Evolutionary conservation across 1,140 invertebrate species (phyloP), one percentile per base, ranked within the genome.

Genomic region (Neotoxoptera formosana): DNA sequence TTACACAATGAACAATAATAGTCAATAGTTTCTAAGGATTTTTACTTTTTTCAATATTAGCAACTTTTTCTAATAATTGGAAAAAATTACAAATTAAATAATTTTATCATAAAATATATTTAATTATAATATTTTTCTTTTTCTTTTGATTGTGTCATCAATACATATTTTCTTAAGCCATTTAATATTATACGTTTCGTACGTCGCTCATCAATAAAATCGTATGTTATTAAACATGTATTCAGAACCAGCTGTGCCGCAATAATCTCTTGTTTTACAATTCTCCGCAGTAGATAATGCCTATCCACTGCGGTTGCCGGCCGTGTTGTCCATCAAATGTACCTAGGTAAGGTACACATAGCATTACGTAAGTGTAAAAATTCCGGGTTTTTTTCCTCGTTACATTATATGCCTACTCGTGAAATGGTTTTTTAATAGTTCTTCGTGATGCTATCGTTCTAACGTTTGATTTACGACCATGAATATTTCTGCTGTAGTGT

Each of bases 241-340:
- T 17, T 17, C 41, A 23, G 21, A 36, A 36, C n/a, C n/a, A 17
- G 14, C 34, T 41, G 14, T 20, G 30, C 56, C n/a, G 90, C 41
- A 76, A 91, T 91, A 76, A 91, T 91, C 90, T 91, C 25, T 30
- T 7, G 90, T 91, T 76, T 47, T 76, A 91, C 90, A 76, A 91
- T 60, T 91, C 41, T 60, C 25, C 9, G 3, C 23, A 41, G 25
- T 36, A 21, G 41, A 47, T 76, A 48, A 53, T n/a, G n/a, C n/a
- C n/a, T n/a, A n/a, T n/a, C n/a, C n/a, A n/a, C n/a, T n/a, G n/a
- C n/a, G n/a, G n/a, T n/a, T n/a, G n/a, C n/a, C 30, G 45, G 41
- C n/a, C 20, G 45, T 91, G 45, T 76, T 41, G 14, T 67, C 17
- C 89, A 76, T 76, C 30, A n/a, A 76, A n/a, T 76, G 14, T 6